A percentile compares a stretch with the other conserved stretches of the same genome.
Conservation (phyloP, 2,888 invertebrate species). For the Rhamnusium bicolor region DNA sequence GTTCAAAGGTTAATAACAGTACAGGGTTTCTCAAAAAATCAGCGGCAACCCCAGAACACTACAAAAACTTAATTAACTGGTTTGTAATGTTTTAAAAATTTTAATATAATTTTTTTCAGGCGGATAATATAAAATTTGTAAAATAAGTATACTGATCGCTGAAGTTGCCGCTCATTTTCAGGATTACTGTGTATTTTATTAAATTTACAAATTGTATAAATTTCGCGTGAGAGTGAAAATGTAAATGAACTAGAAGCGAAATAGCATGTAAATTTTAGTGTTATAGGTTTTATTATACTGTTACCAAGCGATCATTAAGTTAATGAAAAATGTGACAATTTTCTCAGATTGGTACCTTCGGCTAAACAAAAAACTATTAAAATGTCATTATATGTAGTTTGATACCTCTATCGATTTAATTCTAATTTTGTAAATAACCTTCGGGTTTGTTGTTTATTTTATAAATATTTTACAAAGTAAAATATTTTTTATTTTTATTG, state of each 20-base stretch:
- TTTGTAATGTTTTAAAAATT: neutral
- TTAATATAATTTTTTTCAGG: neutral
- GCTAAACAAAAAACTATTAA: neutral
- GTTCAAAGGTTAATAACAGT: neutral
- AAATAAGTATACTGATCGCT: neutral
- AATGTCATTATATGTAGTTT: neutral
- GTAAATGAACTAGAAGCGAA: conserved; percentile 29
- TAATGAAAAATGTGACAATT: conserved; percentile 18
- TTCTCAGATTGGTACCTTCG: conserved; percentile 3
- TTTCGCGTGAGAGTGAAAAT: conserved; percentile 30
- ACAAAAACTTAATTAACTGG: neutral
- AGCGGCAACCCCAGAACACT: neutral
- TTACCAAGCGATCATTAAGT: conserved; percentile 22
- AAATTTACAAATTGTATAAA: conserved; percentile 26
- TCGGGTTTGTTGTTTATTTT: too few relatives aligned
- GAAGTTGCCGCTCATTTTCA: neutral
- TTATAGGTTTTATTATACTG: conserved; percentile 27
- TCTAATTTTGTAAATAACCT: neutral
- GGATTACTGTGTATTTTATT: neutral
- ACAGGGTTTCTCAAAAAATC: neutral
- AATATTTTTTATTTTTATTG: too few relatives aligned
- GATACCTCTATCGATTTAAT: neutral
- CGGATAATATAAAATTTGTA: neutral
- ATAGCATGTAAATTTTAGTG: conserved; percentile 31
- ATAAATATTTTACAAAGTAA: too few relatives aligned